Conservation (phyloP, 2,797 vertebrate species). For the Spinus olivaceus region DNA sequence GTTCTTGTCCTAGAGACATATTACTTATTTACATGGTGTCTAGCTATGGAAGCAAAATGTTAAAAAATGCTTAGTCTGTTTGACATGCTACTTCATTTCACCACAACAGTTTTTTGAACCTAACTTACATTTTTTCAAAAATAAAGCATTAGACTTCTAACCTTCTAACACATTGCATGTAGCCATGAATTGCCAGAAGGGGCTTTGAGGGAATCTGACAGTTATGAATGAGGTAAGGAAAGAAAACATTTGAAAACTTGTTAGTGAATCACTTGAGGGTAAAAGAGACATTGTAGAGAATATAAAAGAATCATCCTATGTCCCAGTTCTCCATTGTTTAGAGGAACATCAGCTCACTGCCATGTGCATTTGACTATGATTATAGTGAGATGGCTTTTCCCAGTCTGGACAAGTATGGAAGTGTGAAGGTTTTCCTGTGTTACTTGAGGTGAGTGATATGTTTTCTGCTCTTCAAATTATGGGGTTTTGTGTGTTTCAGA, state of each 20-base stretch:
- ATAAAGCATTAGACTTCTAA: not conserved
- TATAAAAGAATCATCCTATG: not conserved
- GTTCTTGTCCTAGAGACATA: not conserved
- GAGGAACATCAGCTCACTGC: not conserved
- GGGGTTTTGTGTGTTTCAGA: not conserved
- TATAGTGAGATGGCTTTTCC: not conserved
- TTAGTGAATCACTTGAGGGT: conserved; percentile 24
- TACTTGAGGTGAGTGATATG: not conserved
- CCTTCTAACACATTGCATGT: not conserved
- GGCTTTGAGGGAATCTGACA: not conserved
- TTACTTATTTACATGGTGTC: not conserved
- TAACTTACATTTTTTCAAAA: not conserved
- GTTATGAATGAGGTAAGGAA: conserved; percentile 35
- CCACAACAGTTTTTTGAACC: not conserved
- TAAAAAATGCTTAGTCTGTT: not conserved
- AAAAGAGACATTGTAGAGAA: not conserved
- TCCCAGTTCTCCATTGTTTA: not conserved
- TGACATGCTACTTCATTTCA: not conserved
- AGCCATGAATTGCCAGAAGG: not conserved
- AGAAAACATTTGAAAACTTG: conserved; percentile 31
- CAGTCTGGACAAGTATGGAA: not conserved
- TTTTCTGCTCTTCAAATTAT: not conserved
- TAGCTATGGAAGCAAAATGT: not conserved
- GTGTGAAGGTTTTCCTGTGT: not conserved
- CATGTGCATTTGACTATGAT: not conserved